Conservation (phyloP, 2,888 invertebrate genomes). For the Mesorhabditis sp. region DNA sequence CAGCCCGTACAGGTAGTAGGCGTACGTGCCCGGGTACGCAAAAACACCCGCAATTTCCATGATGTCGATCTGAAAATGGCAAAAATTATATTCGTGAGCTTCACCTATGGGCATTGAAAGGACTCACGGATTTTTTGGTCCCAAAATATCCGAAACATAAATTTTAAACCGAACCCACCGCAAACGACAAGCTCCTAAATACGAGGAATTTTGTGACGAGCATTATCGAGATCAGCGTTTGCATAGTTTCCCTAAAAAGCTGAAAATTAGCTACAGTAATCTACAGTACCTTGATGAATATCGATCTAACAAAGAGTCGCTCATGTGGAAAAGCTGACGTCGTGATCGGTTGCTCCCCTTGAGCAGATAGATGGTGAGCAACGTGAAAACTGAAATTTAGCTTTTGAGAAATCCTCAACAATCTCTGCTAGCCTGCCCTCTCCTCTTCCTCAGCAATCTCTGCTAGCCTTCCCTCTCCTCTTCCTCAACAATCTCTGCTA, state of each 20-base stretch:
- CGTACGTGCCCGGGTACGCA: conserved; percentile 14
- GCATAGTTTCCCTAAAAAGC: conserved; percentile 41
- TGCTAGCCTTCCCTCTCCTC: no score
- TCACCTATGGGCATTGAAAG: no score
- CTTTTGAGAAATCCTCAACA: conserved; percentile 35
- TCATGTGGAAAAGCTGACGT: conserved; percentile 46
- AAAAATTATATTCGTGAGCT: no score
- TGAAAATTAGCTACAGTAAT: neutral
- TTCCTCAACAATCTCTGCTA: no score
- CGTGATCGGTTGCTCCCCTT: conserved; percentile 47
- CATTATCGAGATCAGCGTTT: conserved; percentile 48
- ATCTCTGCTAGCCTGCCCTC: no score
- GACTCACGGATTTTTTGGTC: no score
- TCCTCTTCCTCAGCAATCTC: no score
- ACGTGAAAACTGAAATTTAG: conserved; percentile 30
- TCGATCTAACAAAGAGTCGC: conserved; percentile 43
- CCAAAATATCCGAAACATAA: no score
- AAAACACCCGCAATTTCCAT: conserved; percentile 38
- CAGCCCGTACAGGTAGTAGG: conserved; percentile 20
- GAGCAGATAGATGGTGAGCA: conserved; percentile 39
- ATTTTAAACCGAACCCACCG: conserved; percentile 19
- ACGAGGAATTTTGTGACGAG: conserved; percentile 46
- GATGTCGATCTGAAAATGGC: conserved; percentile 41
- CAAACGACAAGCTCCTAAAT: conserved; percentile 46
- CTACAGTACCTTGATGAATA: conserved; percentile 21